Evolutionary conservation across 64 coral and sea anemone genomes (phyloP).

Genomic region (Anthopleura sola): DNA sequence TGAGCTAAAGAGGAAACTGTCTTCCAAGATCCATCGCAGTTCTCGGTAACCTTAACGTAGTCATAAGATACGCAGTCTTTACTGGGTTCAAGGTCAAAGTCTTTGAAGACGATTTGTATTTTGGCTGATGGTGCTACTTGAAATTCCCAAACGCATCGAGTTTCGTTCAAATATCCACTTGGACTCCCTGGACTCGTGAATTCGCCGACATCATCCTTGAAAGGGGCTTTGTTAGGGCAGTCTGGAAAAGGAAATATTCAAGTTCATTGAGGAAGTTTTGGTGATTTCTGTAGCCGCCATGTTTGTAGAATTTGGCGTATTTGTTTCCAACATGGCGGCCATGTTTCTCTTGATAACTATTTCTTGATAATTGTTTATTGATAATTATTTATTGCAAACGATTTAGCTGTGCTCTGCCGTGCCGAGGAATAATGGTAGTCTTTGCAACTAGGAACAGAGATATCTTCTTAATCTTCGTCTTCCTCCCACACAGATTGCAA

Average conservation of each 20-base stretch:
- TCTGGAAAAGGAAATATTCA: background rate
- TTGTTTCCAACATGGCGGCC: no score
- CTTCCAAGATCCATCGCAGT: background rate
- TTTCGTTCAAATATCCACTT: slow-evolving; percentile 35
- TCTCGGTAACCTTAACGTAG: slow-evolving; percentile 23
- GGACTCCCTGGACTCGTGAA: slow-evolving; percentile 44
- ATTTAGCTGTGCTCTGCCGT: no score
- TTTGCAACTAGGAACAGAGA: no score
- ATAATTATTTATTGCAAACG: no score
- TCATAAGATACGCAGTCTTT: slow-evolving; percentile 76
- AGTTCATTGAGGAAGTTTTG: no score
- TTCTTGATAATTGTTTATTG: no score
- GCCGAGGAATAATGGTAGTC: no score
- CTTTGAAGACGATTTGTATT: slow-evolving; percentile 55
- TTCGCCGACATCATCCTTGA: background rate
- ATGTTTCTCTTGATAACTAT: no score
- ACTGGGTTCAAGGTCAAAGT: slow-evolving; percentile 78
- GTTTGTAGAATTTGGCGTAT: no score
- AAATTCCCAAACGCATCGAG: slow-evolving; percentile 41
- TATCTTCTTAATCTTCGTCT: no score
- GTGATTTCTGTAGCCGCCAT: no score
- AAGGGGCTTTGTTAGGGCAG: background rate
- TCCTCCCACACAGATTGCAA: no score
- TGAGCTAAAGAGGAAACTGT: background rate
- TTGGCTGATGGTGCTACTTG: background rate